These are phyloP conservation scores for Sisyra nigra DNA, from an alignment of 2,888 invertebrate species.

Conservation along the genomic window DNA sequence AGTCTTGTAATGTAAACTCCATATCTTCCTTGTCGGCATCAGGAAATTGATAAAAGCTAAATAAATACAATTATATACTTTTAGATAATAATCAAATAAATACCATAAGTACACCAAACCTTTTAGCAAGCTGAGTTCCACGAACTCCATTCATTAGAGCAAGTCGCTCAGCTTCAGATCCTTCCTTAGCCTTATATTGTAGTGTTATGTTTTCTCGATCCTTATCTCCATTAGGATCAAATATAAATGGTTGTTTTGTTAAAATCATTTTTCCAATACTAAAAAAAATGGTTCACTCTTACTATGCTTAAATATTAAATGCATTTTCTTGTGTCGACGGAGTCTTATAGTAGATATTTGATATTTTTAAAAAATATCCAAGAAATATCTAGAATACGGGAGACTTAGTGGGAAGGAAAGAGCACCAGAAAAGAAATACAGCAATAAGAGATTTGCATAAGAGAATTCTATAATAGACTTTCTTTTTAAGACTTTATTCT, in stretches of 20 bases:
- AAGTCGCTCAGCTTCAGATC: constrained; percentile 53
- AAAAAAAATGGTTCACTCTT: constrained; percentile 14
- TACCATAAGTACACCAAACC: constrained; percentile 20
- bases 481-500: no score
- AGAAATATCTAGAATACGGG: no score
- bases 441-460: no score
- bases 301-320: not conserved
- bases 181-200: constrained; percentile 57
- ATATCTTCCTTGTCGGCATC: constrained; percentile 40
- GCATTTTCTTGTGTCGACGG: not conserved
- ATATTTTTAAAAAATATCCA: constrained; percentile 5
- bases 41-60: constrained; percentile 43
- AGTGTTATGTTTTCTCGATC: constrained; percentile 54
- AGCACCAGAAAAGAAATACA: no score
- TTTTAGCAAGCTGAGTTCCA: constrained; percentile 46
- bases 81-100: no score
- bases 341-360: not conserved
- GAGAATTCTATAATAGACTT: no score
- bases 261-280: constrained; percentile 60
- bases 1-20: constrained; percentile 48
- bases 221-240: constrained; percentile 52
- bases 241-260: constrained; percentile 57
- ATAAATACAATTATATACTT: no score
- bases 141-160: constrained; percentile 61
- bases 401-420: no score